Evolutionary conservation across 2,797 vertebrate species (phyloP), one percentile per base, ranked within the genome.

Genomic region (Aplochiton taeniatus): DNA sequence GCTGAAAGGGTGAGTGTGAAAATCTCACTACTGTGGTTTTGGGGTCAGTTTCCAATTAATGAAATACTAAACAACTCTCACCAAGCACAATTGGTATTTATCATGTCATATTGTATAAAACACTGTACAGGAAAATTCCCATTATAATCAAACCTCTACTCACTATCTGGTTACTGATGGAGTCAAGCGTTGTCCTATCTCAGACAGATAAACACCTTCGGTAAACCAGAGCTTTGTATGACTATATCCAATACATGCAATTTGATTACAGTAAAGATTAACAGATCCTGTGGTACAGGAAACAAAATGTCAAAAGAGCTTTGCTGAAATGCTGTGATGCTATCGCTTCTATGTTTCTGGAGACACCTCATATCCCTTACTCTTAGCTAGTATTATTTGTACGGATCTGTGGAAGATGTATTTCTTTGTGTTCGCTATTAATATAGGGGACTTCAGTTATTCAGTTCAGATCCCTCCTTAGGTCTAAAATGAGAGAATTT

Each of bases 301-400:
- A 83, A 78, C 78, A 74, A 89, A 89, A 90, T 90, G 86, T 89
- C 88, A 91, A 66, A 72, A 80, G 72, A 73, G 83, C 84, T 90
- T 86, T 87, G 75, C 73, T 72, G 72, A 82, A 85, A 87, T 79
- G 80, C 81, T 71, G 57, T 61, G 68, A 70, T 54, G 52, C 58
- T 61, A 75, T 76, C 78, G 80, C 83, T 72, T 67, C 70, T 83
- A 75, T 69, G 75, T 80, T 83, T 81, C 71, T 82, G 70, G 80
- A 72, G 68, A 69, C 76, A 78, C 55, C 58, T 4, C 17, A n/a
- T 10, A 69, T 63, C 78, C 68, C 73, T 75, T 71, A 79, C 51
- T 45, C 54, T 44, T n/a, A 70, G 75, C 54, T 52, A 45, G 56
- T 77, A 31, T 31, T 31, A 31, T 31, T 31, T 31, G 31, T 31